Conservation (phyloP, 2,797 vertebrate species). For the Hydrophis major region DNA sequence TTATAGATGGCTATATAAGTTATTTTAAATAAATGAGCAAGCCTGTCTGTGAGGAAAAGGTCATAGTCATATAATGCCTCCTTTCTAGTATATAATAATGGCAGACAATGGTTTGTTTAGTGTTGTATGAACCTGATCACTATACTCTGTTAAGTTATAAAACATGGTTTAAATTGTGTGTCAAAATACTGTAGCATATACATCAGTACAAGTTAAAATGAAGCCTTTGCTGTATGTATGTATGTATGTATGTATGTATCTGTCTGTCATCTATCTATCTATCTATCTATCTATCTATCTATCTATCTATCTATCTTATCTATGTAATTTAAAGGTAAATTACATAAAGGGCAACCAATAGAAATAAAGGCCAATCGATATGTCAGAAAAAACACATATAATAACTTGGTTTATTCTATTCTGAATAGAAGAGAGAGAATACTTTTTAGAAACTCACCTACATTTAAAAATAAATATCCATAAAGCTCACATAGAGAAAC, state of each 20-base stretch:
- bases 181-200: not conserved
- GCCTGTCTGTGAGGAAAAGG: not conserved
- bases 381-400: not conserved
- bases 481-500: not conserved
- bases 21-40: not conserved
- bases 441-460: not conserved
- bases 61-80: not conserved
- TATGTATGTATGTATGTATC: too few species aligned
- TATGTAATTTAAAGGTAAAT: not conserved
- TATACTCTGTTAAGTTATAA: not conserved
- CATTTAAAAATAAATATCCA: not conserved
- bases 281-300: too few species aligned
- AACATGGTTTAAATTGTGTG: not conserved
- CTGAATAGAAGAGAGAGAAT: not conserved
- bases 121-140: not conserved
- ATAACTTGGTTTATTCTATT: not conserved
- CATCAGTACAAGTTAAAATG: not conserved
- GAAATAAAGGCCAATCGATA: not conserved
- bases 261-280: too few species aligned
- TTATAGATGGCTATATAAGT: not conserved
- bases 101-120: not conserved
- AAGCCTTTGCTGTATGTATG: too few species aligned
- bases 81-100: not conserved
- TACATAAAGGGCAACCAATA: not conserved
- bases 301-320: too few species aligned